These are phyloP conservation scores for Heterochromis multidens DNA, from an alignment of 2,113 vertebrate genomes.

Conservation along the genomic window DNA sequence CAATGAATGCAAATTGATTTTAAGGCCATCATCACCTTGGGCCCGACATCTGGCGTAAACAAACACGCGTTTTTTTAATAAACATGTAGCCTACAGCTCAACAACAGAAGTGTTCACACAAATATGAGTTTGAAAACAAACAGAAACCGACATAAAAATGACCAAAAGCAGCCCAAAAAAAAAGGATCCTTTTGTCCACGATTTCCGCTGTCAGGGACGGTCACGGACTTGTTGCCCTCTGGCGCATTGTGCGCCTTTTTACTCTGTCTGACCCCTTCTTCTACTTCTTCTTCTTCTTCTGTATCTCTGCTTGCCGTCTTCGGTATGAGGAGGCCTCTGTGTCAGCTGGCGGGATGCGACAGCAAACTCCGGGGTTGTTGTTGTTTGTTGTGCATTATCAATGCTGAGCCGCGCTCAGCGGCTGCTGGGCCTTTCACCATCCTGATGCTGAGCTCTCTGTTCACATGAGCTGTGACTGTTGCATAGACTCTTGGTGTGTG, in stretches of 20 bases:
- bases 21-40: conserved; percentile 13
- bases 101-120: conserved; percentile 60
- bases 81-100: conserved; percentile 55
- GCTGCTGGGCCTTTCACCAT: conserved; percentile 60
- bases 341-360: conserved; percentile 73
- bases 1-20: conserved; percentile 12
- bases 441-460: conserved; percentile 55
- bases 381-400: conserved; percentile 76
- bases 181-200: conserved; percentile 75
- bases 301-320: conserved; percentile 61
- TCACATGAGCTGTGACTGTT: conserved; percentile 99
- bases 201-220: conserved; percentile 60
- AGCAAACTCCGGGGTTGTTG: conserved; percentile 75
- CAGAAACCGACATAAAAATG: conserved; percentile 68
- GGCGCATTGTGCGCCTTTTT: conserved; percentile 68
- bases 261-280: conserved; percentile 59
- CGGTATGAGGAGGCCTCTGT: conserved; percentile 69
- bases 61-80: conserved; percentile 57
- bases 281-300: background rate
- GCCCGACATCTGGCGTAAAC: conserved; percentile 38
- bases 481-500: conserved; percentile 98
- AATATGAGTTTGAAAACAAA: conserved; percentile 51
- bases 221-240: conserved; percentile 71
- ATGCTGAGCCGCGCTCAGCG: conserved; percentile 60
- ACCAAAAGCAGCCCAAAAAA: conserved; percentile 68